A percentile compares a stretch with the other conserved stretches of the same genome.
phyloP scores from a whole-genome alignment of 2,113 vertebrate species.

The Vicugna pacos region DNA sequence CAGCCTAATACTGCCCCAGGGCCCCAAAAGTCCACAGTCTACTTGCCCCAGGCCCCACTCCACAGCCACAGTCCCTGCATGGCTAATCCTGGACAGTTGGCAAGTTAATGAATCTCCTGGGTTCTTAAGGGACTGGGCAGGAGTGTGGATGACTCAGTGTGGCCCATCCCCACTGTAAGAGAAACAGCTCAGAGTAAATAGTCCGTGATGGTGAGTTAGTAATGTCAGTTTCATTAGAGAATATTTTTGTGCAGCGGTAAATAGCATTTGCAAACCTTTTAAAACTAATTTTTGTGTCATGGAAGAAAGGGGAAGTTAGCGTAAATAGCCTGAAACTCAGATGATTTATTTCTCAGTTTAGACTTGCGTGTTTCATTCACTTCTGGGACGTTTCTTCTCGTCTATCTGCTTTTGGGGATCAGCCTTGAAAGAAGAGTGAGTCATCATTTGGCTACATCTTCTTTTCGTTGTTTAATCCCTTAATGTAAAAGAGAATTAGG shows the following conservation, averaged over 20 bases:
- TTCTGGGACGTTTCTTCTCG: not conserved
- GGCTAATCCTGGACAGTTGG: not conserved
- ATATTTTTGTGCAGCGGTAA: not conserved
- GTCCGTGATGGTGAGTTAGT: not conserved
- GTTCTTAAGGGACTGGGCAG: not conserved
- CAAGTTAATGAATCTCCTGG: constrained; percentile 10
- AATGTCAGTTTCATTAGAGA: not conserved
- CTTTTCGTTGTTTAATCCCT: constrained; percentile 70
- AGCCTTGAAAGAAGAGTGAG: constrained; percentile 53
- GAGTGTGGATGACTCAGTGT: constrained; percentile 48
- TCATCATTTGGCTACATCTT: constrained; percentile 50
- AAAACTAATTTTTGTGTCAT: not conserved
- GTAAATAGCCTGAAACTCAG: not conserved
- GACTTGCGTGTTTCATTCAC: constrained; percentile 36
- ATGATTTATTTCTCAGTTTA: constrained; percentile 36
- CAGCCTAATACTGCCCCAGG: not conserved
- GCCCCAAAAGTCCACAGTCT: not conserved
- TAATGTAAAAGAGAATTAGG: constrained; percentile 81
- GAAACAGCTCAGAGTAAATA: constrained; percentile 36
- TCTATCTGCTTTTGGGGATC: constrained; percentile 51
- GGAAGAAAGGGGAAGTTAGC: constrained; percentile 58
- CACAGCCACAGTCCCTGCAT: not conserved
- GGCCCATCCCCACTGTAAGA: constrained; percentile 12
- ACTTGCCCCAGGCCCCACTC: not conserved
- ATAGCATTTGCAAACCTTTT: not conserved